A percentile compares a stretch with the other conserved stretches of the same genome.
Conservation (phyloP, 2,797 vertebrate species). For the Mus caroli region DNA sequence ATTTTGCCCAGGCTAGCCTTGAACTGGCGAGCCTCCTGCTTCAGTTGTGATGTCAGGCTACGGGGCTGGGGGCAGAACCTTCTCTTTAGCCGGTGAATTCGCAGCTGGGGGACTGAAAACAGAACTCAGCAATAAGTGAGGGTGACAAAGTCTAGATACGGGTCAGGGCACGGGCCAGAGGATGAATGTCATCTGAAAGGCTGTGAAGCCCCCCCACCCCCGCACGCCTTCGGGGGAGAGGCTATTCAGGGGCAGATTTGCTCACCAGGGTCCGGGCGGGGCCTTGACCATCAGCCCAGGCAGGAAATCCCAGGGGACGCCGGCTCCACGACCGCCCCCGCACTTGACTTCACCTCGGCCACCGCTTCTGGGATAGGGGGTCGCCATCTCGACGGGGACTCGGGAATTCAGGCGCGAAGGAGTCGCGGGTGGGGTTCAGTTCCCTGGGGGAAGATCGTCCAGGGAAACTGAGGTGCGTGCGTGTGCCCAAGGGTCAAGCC, state of each 20-base stretch:
- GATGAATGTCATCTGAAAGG: not conserved
- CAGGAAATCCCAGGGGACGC: slow-evolving; percentile 95
- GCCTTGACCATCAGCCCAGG: slow-evolving; percentile 94
- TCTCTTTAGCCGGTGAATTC: not conserved
- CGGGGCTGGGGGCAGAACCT: not conserved
- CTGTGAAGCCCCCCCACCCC: not conserved
- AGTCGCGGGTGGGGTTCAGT: not conserved
- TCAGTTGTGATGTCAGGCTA: not conserved
- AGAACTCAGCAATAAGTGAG: not conserved
- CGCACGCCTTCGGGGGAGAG: not conserved
- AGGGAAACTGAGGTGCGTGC: slow-evolving; percentile 56
- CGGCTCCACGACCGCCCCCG: slow-evolving; percentile 84
- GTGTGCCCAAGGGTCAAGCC: not conserved
- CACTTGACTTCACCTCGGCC: slow-evolving; percentile 92
- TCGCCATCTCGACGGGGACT: slow-evolving; percentile 89
- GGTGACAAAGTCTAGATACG: not conserved
- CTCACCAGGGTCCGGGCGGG: slow-evolving; percentile 94
- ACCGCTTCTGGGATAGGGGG: slow-evolving; percentile 87
- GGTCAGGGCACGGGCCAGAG: not conserved
- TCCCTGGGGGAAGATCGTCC: not conserved
- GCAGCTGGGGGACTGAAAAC: not conserved
- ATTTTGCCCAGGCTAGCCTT: not conserved
- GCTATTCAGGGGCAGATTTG: not conserved
- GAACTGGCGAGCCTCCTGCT: not conserved
- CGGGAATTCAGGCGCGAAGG: slow-evolving; percentile 84